Evolutionary conservation across 2,888 invertebrate species (phyloP).

Genomic region (Meliscaeva auricollis): DNA sequence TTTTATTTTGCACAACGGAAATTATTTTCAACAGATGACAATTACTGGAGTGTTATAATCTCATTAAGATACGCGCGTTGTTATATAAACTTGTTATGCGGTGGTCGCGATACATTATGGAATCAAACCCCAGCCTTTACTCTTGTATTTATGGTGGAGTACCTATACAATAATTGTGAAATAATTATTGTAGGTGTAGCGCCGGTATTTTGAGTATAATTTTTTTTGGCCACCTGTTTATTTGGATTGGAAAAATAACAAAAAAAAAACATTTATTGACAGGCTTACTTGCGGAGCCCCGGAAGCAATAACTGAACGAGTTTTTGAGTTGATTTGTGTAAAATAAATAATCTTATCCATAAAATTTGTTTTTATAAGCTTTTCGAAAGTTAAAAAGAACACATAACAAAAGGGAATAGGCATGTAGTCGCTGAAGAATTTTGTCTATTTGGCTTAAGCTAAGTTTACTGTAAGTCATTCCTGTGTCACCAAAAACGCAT

Average conservation of each 20-base stretch:
- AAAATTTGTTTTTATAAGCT: too few species aligned
- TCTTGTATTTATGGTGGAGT: not conserved
- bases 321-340: not conserved
- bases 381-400: too few species aligned
- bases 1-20: slow-evolving; percentile 35
- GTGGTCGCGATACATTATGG: slow-evolving; percentile 35
- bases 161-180: slow-evolving; percentile 14
- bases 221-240: slow-evolving; percentile 24
- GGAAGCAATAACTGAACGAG: slow-evolving; percentile 10
- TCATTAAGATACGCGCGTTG: slow-evolving; percentile 59
- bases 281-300: slow-evolving; percentile 17
- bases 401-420: too few species aligned
- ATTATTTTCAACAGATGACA: slow-evolving; percentile 70
- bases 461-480: too few species aligned
- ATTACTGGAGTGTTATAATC: slow-evolving; percentile 67
- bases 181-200: slow-evolving; percentile 37
- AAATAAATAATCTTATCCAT: too few species aligned
- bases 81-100: slow-evolving; percentile 55
- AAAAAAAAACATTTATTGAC: slow-evolving; percentile 7
- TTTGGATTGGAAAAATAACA: slow-evolving; percentile 1
- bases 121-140: not conserved
- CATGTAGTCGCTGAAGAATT: too few species aligned
- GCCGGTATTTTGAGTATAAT: slow-evolving; percentile 1
- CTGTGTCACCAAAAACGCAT: too few species aligned
- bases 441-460: too few species aligned